These are phyloP conservation scores for Archilochus colubris DNA, from an alignment of 2,113 vertebrate genomes.

Conservation along the genomic window DNA sequence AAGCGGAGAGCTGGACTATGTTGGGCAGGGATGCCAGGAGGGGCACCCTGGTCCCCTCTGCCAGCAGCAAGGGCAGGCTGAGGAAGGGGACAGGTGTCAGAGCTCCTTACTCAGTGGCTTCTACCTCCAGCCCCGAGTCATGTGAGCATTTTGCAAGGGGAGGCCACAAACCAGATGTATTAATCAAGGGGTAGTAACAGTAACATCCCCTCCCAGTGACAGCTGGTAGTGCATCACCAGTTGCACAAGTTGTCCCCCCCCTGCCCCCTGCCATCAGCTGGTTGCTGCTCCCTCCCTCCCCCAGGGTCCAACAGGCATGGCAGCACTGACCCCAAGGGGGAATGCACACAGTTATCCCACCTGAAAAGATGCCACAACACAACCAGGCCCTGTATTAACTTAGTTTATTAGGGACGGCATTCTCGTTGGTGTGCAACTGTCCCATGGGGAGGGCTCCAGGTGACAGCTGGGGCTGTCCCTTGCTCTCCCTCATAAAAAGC, in stretches of 20 bases:
- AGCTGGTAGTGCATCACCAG: neutral
- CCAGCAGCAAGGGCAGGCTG: neutral
- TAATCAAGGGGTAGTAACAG: neutral
- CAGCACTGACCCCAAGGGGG: neutral
- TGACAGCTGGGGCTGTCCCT: neutral
- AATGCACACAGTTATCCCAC: fast-evolving
- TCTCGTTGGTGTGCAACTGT: slow-evolving; percentile 1
- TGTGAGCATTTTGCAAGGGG: neutral
- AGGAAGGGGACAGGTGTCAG: neutral
- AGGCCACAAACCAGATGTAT: neutral
- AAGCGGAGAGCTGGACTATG: fast-evolving
- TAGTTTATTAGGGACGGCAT: slow-evolving; percentile 75
- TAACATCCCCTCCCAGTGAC: neutral
- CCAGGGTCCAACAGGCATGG: neutral
- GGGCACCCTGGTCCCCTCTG: neutral
- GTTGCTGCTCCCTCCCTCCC: neutral
- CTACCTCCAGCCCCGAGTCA: neutral
- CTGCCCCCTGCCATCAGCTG: neutral
- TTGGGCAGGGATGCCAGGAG: neutral
- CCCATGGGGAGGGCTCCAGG: neutral
- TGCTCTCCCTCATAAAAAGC: neutral
- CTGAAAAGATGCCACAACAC: neutral
- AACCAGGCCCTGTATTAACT: slow-evolving; percentile 5
- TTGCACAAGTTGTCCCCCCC: neutral
- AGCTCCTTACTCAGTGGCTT: neutral